Percentiles rank a stretch among this genome's conserved stretches.
phyloP scores from a whole-genome alignment of 2,888 invertebrate genomes.

The Thymelicus lineola region DNA sequence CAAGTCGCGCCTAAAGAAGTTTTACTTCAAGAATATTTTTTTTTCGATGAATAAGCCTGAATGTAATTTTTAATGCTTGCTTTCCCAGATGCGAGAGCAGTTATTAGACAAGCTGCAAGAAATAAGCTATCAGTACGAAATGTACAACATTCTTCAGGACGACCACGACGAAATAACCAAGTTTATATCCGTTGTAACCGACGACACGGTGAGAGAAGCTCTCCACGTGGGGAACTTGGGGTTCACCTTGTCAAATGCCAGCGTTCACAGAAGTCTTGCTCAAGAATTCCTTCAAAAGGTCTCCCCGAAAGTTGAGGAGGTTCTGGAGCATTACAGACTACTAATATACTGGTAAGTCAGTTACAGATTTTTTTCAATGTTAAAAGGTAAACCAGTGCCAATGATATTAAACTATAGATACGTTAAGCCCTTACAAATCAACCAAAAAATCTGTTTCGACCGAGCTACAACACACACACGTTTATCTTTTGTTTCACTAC shows the following conservation, averaged over 20 bases:
- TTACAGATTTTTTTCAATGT: too few species aligned
- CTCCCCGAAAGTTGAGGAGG: slow-evolving; percentile 82
- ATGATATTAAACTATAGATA: too few species aligned
- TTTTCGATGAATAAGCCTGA: neutral
- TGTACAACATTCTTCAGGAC: slow-evolving; percentile 69
- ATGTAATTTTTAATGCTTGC: neutral
- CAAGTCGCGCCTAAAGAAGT: too few species aligned
- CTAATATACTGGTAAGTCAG: slow-evolving; percentile 86
- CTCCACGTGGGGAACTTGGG: slow-evolving; percentile 90
- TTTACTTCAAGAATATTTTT: too few species aligned
- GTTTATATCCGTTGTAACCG: slow-evolving; percentile 86
- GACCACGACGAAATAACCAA: slow-evolving; percentile 70
- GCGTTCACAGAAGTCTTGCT: slow-evolving; percentile 65
- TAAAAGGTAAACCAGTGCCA: too few species aligned
- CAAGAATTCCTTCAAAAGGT: slow-evolving; percentile 88
- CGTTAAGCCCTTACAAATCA: too few species aligned
- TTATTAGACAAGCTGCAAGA: slow-evolving; percentile 57
- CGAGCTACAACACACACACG: too few species aligned
- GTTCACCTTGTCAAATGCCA: slow-evolving; percentile 56
- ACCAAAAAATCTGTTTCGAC: too few species aligned
- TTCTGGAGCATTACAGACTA: slow-evolving; percentile 87
- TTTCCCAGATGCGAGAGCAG: slow-evolving; percentile 57
- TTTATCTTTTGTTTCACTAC: too few species aligned
- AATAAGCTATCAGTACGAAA: slow-evolving; percentile 57
- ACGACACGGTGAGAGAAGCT: slow-evolving; percentile 80